These are phyloP conservation scores for Corythoichthys intestinalis DNA, from an alignment of 2,113 vertebrate genomes.

Conservation along the genomic window DNA sequence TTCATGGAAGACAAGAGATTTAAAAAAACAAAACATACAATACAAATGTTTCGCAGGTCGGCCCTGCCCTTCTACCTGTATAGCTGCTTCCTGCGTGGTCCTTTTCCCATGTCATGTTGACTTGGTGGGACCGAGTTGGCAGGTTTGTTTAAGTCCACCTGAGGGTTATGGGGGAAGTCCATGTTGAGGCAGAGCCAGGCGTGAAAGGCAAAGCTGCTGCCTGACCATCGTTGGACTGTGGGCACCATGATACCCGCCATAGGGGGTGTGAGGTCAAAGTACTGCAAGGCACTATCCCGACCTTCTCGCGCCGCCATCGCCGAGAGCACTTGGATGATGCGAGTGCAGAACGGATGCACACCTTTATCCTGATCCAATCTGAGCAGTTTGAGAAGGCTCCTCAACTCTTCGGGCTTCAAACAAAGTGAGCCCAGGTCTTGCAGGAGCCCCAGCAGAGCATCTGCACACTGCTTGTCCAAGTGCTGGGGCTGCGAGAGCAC, in stretches of 20 bases:
- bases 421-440: conserved; percentile 84
- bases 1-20: conserved; percentile 42
- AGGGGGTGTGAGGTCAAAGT: conserved; percentile 88
- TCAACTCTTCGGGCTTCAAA: conserved; percentile 81
- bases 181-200: conserved; percentile 90
- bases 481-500: conserved; percentile 68
- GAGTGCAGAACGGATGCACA: conserved; percentile 67
- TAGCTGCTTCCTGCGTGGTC: conserved; percentile 87
- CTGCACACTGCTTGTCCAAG: conserved; percentile 77
- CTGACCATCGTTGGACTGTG: conserved; percentile 87
- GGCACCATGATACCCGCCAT: conserved; percentile 98
- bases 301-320: conserved; percentile 83
- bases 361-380: conserved; percentile 48
- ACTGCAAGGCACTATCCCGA: conserved; percentile 76
- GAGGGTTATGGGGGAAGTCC: conserved; percentile 39
- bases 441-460: conserved; percentile 82
- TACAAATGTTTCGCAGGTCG: not conserved
- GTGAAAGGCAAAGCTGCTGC: conserved; percentile 86
- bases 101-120: conserved; percentile 66
- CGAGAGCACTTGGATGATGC: conserved; percentile 78
- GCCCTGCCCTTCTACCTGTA: conserved; percentile 80
- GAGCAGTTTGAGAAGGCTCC: conserved; percentile 78
- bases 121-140: conserved; percentile 25
- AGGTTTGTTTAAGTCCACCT: conserved; percentile 37
- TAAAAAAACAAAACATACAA: conserved; percentile 1